phyloP scores from a whole-genome alignment of 2,113 vertebrate species.

The Pimephales promelas region DNA sequence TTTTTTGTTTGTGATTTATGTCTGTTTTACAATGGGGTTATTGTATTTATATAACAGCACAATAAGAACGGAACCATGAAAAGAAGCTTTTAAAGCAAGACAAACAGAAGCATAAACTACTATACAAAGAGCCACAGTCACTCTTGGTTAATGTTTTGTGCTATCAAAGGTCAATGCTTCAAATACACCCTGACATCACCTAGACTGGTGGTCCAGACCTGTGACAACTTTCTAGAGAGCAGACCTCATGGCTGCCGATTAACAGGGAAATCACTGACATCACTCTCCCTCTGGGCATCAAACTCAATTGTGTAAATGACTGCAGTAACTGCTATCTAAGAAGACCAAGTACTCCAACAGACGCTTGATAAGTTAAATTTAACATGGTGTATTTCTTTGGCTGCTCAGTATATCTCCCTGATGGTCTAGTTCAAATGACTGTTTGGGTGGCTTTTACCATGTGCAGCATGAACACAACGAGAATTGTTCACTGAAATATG shows the following conservation, averaged over 20 bases:
- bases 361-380: constrained; percentile 35
- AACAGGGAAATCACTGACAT: constrained; percentile 61
- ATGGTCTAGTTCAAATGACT: constrained; percentile 2
- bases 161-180: constrained; percentile 30
- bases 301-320: neutral
- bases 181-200: constrained; percentile 16
- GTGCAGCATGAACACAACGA: constrained; percentile 33
- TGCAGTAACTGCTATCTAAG: neutral
- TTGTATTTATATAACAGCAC: neutral
- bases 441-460: constrained; percentile 41
- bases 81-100: neutral
- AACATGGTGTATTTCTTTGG: constrained; percentile 11
- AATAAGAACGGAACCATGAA: neutral
- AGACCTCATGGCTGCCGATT: constrained; percentile 46
- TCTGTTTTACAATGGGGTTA: no score
- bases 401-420: constrained; percentile 30
- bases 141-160: neutral
- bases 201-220: neutral
- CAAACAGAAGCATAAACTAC: neutral
- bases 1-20: no score
- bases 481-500: constrained; percentile 33
- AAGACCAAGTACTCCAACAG: constrained; percentile 42
- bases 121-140: neutral
- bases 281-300: constrained; percentile 41
- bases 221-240: neutral